Evolutionary conservation across 2,888 invertebrate genomes (phyloP).

Genomic region (Andricus quercusramuli): DNA sequence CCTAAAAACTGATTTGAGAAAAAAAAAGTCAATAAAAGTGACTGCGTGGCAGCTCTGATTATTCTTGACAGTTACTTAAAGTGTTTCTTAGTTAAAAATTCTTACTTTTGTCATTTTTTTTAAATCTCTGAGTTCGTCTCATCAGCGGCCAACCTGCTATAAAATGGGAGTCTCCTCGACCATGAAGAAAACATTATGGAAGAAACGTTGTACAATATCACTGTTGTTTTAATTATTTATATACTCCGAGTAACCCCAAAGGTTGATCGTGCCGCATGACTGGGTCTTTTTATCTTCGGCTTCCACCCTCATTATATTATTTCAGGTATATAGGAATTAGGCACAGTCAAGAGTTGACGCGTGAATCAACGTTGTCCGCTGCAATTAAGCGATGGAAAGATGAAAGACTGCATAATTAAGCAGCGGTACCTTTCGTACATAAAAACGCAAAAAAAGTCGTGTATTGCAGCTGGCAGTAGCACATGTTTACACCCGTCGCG

Average conservation of each 20-base stretch:
- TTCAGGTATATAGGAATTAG: not conserved
- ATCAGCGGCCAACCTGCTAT: too few relatives aligned
- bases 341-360: conserved; percentile 23
- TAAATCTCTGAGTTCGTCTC: too few relatives aligned
- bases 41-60: too few relatives aligned
- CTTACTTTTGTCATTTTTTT: too few relatives aligned
- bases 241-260: not conserved
- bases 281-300: not conserved
- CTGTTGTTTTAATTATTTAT: too few relatives aligned
- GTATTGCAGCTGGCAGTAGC: conserved; percentile 57
- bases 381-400: conserved; percentile 34
- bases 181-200: too few relatives aligned
- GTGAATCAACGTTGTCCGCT: conserved; percentile 16
- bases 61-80: too few relatives aligned
- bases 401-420: conserved; percentile 40
- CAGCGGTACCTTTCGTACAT: not conserved
- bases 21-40: too few relatives aligned
- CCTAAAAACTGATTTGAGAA: too few relatives aligned
- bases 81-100: too few relatives aligned
- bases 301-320: not conserved
- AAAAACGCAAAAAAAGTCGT: conserved; percentile 7
- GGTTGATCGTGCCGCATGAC: not conserved
- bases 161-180: too few relatives aligned
- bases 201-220: too few relatives aligned
- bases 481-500: conserved; percentile 59